These are phyloP conservation scores for Limnephilus auricula DNA, from an alignment of 2,888 invertebrate species.

Conservation along the genomic window DNA sequence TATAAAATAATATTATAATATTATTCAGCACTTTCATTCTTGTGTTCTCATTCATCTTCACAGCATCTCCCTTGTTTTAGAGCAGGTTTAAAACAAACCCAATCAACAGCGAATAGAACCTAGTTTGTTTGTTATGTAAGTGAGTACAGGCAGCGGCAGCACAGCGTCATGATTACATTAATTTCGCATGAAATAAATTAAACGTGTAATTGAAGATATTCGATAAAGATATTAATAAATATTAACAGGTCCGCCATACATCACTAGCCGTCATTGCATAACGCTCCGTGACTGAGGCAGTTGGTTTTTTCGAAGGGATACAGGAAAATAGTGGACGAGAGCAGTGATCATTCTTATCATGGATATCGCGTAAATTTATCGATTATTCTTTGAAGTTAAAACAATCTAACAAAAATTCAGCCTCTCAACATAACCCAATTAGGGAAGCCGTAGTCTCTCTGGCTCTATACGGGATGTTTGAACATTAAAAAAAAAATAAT, in stretches of 20 bases:
- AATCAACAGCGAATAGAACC: background rate
- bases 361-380: background rate
- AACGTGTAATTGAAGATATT: constrained; percentile 30
- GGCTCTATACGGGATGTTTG: too few species aligned
- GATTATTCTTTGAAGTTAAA: too few species aligned
- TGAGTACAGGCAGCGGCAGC: background rate
- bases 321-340: background rate
- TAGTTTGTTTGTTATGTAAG: background rate
- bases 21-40: too few species aligned
- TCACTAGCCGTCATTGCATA: constrained; percentile 31
- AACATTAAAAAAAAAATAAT: too few species aligned
- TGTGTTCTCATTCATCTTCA: too few species aligned
- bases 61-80: too few species aligned
- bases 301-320: background rate
- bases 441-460: too few species aligned
- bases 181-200: constrained; percentile 39
- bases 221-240: constrained; percentile 40
- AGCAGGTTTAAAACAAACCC: too few species aligned
- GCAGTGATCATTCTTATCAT: background rate
- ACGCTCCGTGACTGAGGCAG: constrained; percentile 25
- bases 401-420: too few species aligned
- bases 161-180: constrained; percentile 18
- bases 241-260: constrained; percentile 17
- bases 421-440: too few species aligned
- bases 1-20: too few species aligned